These are phyloP conservation scores for Falco novaeseelandiae DNA, from an alignment of 2,797 vertebrate species.

Conservation along the genomic window DNA sequence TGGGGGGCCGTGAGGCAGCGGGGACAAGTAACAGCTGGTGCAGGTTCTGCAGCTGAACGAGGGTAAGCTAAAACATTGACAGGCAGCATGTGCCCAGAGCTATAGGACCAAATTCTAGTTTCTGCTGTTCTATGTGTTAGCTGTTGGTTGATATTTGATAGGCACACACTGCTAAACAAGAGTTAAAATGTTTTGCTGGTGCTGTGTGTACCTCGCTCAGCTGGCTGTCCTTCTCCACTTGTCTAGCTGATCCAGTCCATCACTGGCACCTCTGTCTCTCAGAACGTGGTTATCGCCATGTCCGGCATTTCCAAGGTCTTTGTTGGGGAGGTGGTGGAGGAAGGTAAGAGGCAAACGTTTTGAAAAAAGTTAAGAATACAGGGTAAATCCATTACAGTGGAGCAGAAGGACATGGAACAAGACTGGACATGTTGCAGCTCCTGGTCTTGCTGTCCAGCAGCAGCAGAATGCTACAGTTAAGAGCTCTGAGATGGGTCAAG, in stretches of 20 bases:
- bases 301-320: conserved; percentile 97
- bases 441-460: not conserved
- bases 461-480: rapidly evolving
- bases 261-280: conserved; percentile 95
- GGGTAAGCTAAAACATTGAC: not conserved
- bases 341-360: conserved; percentile 80
- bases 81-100: not conserved
- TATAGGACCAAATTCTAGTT: not conserved
- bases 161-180: not conserved
- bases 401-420: rapidly evolving
- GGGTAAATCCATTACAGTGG: rapidly evolving
- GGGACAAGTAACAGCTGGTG: too few relatives aligned
- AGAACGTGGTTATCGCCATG: conserved; percentile 99
- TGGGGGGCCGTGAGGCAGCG: rapidly evolving
- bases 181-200: not conserved
- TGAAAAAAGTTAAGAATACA: rapidly evolving
- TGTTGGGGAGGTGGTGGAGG: conserved; percentile 89
- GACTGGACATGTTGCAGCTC: not conserved
- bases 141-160: not conserved
- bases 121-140: not conserved
- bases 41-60: not conserved
- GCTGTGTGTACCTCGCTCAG: not conserved
- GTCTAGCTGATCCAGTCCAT: conserved; percentile 95
- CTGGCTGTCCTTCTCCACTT: not conserved
- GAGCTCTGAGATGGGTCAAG: not conserved